These are phyloP conservation scores for Coleophora flavipennella DNA, from an alignment of 2,888 invertebrate genomes.

Conservation along the genomic window DNA sequence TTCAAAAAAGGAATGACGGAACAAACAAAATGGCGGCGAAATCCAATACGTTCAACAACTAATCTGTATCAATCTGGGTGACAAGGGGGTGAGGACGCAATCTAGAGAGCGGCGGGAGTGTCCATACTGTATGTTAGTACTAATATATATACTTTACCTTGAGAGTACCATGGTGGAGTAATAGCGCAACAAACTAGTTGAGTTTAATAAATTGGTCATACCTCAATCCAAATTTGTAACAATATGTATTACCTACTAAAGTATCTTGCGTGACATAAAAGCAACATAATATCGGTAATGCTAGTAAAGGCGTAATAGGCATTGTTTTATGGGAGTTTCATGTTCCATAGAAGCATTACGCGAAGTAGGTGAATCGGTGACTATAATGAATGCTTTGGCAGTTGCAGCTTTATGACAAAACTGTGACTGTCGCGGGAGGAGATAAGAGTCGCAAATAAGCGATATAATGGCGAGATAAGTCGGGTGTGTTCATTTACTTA, in stretches of 20 bases:
- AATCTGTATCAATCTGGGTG: too few relatives aligned
- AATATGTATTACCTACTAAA: constrained; percentile 21
- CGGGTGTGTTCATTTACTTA: constrained; percentile 2
- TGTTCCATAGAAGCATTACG: constrained; percentile 22
- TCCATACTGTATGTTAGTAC: too few relatives aligned
- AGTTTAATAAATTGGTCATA: constrained; percentile 11
- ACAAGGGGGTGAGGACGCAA: too few relatives aligned
- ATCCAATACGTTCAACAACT: too few relatives aligned
- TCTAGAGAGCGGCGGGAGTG: too few relatives aligned
- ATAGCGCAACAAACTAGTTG: too few relatives aligned
- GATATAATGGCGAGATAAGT: constrained; percentile 3
- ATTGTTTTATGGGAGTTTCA: constrained; percentile 7
- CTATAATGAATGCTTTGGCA: constrained; percentile 11
- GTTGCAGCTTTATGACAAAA: constrained; percentile 7
- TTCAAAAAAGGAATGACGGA: too few relatives aligned
- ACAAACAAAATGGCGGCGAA: too few relatives aligned
- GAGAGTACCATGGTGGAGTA: too few relatives aligned
- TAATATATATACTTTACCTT: too few relatives aligned
- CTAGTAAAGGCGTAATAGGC: constrained; percentile 2
- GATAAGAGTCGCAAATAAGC: constrained; percentile 5
- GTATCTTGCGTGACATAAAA: too few relatives aligned
- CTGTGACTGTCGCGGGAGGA: constrained; percentile 5
- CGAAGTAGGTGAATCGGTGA: constrained; percentile 24
- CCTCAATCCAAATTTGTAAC: constrained; percentile 18
- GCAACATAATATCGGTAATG: constrained; percentile 20